Evolutionary conservation across 2,888 invertebrate species (phyloP), one percentile per base, ranked within the genome.

Genomic region (Schizaphis graminum): DNA sequence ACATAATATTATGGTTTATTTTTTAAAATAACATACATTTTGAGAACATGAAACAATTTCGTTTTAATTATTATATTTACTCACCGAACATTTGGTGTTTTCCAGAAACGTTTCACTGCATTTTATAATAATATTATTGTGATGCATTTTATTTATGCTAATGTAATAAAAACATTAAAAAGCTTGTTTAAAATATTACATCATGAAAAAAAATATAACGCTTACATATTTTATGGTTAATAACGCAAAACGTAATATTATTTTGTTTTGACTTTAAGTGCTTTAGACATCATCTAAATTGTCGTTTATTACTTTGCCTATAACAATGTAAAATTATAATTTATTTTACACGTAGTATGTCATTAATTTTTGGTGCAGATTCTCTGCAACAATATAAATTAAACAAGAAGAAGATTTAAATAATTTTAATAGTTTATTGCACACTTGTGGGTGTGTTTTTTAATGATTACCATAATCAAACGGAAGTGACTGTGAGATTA

Each of bases 181-280:
- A 28, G 7, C 41, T 91, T 56, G 41, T 91, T 56, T 35, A 16
- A 4, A 92, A 92, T 61, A 87, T 24, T 53, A 21, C n/a, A 56
- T 24, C 16, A 7, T 16, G 77, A 11, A 87, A 35, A 92, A 92
- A 44, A 47, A 57, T 35, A 91, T 8, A 91, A 44, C 1, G 56
- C 26, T 61, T 61, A 61, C 86, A 57, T 86, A 86, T 91, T 91
- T 61, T 47, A 91, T 91, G 86, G 57, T 91, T 91, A 91, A 91
- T 91, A 86, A 91, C 61, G 91, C 57, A 86, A 91, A 86, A 86
- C 85, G 47, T 57, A 86, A 77, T 53, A 49, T 86, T 91, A 92
- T 92, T 92, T 61, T 87, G 86, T 92, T 87, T 61, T 8, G 49
- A 92, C 35, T 61, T 87, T 92, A 92, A 92, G 92, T 87, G 86